phyloP scores from a whole-genome alignment of 2,888 invertebrate genomes.

The Drosophila nr. perissopoda region DNA sequence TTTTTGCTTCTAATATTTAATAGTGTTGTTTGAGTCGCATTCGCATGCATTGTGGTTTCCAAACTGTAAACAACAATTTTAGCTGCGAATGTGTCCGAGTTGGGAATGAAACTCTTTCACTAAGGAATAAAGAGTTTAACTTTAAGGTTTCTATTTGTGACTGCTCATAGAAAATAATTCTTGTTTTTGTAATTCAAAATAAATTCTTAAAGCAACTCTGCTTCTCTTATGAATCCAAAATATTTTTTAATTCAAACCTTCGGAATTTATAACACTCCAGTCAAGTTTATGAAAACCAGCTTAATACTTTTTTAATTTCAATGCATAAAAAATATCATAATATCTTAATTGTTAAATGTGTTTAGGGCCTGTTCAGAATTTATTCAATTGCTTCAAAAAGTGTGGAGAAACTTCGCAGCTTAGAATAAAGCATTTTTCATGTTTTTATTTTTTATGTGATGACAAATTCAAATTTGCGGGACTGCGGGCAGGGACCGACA shows the following conservation, averaged over 20 bases:
- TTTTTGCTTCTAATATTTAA: background rate
- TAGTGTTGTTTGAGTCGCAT: background rate
- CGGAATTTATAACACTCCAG: background rate
- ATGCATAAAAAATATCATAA: constrained; percentile 1
- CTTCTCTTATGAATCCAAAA: background rate
- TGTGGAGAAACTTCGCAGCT: constrained; percentile 18
- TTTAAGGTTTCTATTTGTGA: background rate
- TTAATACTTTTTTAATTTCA: constrained; percentile 1
- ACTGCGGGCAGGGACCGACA: constrained; percentile 31
- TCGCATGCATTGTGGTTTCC: background rate
- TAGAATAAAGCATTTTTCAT: background rate
- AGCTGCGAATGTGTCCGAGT: background rate
- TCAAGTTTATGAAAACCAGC: background rate
- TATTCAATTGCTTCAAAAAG: constrained; percentile 13
- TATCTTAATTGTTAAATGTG: constrained; percentile 22
- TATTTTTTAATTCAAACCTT: background rate
- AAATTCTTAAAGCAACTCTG: background rate
- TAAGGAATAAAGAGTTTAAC: background rate
- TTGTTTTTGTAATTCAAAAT: background rate
- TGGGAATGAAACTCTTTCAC: background rate
- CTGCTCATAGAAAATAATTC: background rate
- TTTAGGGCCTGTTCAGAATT: constrained; percentile 3
- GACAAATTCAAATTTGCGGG: constrained; percentile 55
- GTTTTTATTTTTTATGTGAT: constrained; percentile 12
- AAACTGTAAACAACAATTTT: background rate